These are phyloP conservation scores for Apostichopus parvimensis DNA, from an alignment of 35 echinoderm and acorn worm species.

Conservation along the genomic window DNA sequence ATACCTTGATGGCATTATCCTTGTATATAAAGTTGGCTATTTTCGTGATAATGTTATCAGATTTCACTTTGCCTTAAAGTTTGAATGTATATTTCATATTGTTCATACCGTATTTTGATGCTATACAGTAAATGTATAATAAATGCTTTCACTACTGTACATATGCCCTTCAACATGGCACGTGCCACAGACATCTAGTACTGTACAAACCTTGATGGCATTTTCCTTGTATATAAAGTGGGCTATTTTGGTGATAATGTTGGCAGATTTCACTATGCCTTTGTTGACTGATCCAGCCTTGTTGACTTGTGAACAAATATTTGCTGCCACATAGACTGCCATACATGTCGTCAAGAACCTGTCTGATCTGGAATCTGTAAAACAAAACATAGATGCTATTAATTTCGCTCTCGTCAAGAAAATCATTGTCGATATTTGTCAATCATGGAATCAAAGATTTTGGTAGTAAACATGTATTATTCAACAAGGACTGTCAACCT, in stretches of 20 bases:
- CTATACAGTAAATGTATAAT: too few relatives aligned
- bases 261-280: background rate
- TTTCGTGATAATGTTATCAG: background rate
- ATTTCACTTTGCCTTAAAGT: background rate
- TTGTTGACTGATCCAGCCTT: background rate
- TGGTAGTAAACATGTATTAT: too few relatives aligned
- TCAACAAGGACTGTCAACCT: too few relatives aligned
- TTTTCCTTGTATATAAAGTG: constrained; percentile 65
- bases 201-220: constrained; percentile 35
- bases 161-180: too few relatives aligned
- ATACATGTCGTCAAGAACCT: constrained; percentile 54
- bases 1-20: constrained; percentile 55
- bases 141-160: too few relatives aligned
- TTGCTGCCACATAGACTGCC: constrained; percentile 51
- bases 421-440: background rate
- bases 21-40: constrained; percentile 37
- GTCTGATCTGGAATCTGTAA: background rate
- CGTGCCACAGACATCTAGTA: too few relatives aligned
- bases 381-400: too few relatives aligned
- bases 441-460: too few relatives aligned
- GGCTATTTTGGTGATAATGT: constrained; percentile 53
- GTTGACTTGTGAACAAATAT: constrained; percentile 49
- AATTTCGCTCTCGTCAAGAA: background rate
- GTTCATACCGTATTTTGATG: too few relatives aligned
- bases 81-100: too few relatives aligned